Base-by-base conservation (phyloP, 1,140 invertebrate genomes). In the Lepidurus packardi region DNA sequence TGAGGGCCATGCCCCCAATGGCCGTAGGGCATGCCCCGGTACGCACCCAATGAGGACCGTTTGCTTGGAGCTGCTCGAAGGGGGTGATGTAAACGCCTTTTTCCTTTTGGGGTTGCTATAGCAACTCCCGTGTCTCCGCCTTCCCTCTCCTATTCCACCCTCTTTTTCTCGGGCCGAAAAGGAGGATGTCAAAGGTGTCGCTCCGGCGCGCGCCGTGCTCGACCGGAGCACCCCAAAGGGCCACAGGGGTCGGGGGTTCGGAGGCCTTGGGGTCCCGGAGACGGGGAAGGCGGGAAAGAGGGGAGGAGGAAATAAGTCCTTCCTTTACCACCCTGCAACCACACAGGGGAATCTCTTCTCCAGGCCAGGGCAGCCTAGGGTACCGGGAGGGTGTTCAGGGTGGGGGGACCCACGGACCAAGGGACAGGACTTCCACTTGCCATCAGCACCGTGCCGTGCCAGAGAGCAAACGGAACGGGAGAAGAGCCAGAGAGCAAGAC, bases 391-490 rank as follows among this genome's bases (percentile, higher is more conserved):
- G 16, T 34, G 34, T 9, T 21, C 45, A 10, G 45, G 53, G 53
- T 16, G 21, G 53, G 13, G 53, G 21, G 9, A 65, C 16, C 53
- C 53, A 65, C 53, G 53, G 53, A 21, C 16, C 16, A 13, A 65
- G 53, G 53, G 53, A 65, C 53, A 65, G 53, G 53, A 65, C 53
- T 65, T 65, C 53, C 53, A 65, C 53, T 65, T 65, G 53, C 53
- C 53, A 65, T 65, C 53, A 65, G 53, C 53, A 65, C 53, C 53
- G 53, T 65, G 53, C 53, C 53, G 53, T 65, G 53, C 53, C 53
- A 65, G 53, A 65, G 53, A 65, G 53, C 53, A 65, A 65, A 65
- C 53, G 53, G 53, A 65, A 65, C 53, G 53, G 53, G 53, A 65
- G 53, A 65, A 65, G 53, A 65, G 53, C 53, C 53, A 65, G 53